Percentiles rank a stretch among this genome's conserved stretches.
Conservation (phyloP, 2,797 vertebrate genomes). For the Enteromius viviparus region DNA sequence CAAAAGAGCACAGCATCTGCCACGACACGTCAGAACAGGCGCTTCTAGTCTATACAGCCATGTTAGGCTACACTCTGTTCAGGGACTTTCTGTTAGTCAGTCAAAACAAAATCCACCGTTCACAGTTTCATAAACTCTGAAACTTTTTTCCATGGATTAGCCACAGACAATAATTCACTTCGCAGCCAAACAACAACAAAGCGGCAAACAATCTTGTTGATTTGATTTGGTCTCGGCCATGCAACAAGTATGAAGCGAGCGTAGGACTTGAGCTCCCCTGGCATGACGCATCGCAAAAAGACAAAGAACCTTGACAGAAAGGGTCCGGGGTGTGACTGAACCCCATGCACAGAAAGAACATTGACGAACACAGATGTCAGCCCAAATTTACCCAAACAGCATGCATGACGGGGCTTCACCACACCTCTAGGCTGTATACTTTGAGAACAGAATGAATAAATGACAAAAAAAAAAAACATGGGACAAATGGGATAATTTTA, state of each 20-base stretch:
- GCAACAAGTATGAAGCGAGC: conserved; percentile 35
- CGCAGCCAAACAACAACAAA: background rate
- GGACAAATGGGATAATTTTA: conserved; percentile 35
- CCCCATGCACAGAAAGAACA: conserved; percentile 4
- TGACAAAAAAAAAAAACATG: background rate
- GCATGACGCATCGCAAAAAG: background rate
- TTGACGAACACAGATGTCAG: conserved; percentile 25
- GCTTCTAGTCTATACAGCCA: background rate
- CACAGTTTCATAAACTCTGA: background rate
- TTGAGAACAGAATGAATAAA: conserved; percentile 29
- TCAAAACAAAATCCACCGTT: background rate
- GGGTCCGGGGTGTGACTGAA: background rate
- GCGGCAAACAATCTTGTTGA: conserved; percentile 19
- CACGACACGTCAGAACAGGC: background rate
- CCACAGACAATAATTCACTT: background rate
- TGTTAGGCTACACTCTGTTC: background rate
- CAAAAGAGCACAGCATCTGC: background rate
- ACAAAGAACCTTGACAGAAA: background rate
- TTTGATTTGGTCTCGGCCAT: conserved; percentile 34
- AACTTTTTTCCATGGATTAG: conserved; percentile 15
- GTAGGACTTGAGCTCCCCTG: conserved; percentile 10
- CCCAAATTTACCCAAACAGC: conserved; percentile 50
- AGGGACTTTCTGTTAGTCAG: background rate
- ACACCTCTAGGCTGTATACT: conserved; percentile 9
- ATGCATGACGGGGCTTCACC: background rate